Conservation (phyloP, 2,888 invertebrate species). For the Pachliopta kotzebuea region DNA sequence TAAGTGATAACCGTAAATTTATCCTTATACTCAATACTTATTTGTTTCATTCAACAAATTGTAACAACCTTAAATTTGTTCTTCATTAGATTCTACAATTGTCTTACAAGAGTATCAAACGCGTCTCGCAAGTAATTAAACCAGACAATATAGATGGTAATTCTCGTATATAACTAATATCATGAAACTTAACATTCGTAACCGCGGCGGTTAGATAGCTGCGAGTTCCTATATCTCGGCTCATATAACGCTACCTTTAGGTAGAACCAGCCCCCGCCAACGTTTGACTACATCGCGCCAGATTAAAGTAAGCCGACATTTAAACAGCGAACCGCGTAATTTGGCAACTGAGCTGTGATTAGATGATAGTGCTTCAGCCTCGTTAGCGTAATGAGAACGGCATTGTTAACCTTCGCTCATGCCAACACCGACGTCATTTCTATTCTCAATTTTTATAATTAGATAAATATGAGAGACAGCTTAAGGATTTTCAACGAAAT, state of each 20-base stretch:
- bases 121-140: slow-evolving; percentile 4
- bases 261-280: slow-evolving; percentile 22
- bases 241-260: slow-evolving; percentile 29
- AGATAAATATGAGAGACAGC: slow-evolving; percentile 8
- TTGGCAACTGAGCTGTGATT: slow-evolving; percentile 77
- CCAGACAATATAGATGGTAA: slow-evolving; percentile 19
- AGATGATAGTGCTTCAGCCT: slow-evolving; percentile 70
- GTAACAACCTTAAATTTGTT: not conserved
- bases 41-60: not conserved
- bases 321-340: slow-evolving; percentile 73
- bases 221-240: slow-evolving; percentile 27
- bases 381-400: slow-evolving; percentile 72
- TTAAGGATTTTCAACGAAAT: not conserved
- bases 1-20: too few relatives aligned
- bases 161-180: slow-evolving; percentile 31
- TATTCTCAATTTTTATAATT: slow-evolving; percentile 31
- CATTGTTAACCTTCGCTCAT: slow-evolving; percentile 67
- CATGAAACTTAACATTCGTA: slow-evolving; percentile 31
- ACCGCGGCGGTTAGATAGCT: slow-evolving; percentile 26
- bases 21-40: not conserved
- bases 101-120: not conserved
- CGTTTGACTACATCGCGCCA: slow-evolving; percentile 52
- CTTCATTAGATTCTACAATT: not conserved
- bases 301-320: slow-evolving; percentile 73
- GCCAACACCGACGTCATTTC: slow-evolving; percentile 46